Evolutionary conservation across 2,888 invertebrate species (phyloP), one percentile per base, ranked within the genome.

Genomic region (Nebria salina): DNA sequence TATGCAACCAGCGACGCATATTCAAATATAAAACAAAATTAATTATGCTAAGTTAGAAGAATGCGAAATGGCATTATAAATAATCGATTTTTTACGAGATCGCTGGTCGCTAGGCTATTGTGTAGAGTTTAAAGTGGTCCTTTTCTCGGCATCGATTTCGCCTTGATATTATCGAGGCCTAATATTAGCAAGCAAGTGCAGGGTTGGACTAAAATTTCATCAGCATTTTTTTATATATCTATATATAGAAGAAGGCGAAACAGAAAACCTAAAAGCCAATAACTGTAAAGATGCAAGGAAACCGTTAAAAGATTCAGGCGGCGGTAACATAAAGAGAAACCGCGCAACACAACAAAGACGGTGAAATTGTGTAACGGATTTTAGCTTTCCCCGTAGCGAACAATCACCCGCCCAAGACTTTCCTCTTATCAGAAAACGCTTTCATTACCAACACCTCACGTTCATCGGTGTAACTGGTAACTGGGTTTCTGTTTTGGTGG

Each of bases 371-470:
- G 65, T 73, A 78, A 72, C 72, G 78, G 72, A 79, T 54, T 26
- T 41, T 70, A 66, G 34, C 66, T 66, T 25, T 25, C 15, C 15
- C 43, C 11, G 15, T 26, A 34, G 75, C 75, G 75, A 68, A 75
- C 80, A 80, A 75, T 75, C 75, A 72, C 80, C 54, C 54, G 7
- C 54, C 54, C 54, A 54, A 54, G 54, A 7, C 8, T 70, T 80
- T 41, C 73, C 64, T 70, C 80, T 80, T 80, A 80, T 80, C 80
- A 80, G 80, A 75, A 75, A 80, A 80, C 80, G 80, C 75, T 80
- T 80, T 80, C 80, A 80, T 80, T 80, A 80, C 74, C 78, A 72
- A 74, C 74, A 79, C 70, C 80, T 80, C 80, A 80, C 80, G 80
- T 80, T 80, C 80, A 65, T 26, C 25, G 34, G 70, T 25, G 68